phyloP scores from a whole-genome alignment of 2,888 invertebrate species.

The Autographa gamma region DNA sequence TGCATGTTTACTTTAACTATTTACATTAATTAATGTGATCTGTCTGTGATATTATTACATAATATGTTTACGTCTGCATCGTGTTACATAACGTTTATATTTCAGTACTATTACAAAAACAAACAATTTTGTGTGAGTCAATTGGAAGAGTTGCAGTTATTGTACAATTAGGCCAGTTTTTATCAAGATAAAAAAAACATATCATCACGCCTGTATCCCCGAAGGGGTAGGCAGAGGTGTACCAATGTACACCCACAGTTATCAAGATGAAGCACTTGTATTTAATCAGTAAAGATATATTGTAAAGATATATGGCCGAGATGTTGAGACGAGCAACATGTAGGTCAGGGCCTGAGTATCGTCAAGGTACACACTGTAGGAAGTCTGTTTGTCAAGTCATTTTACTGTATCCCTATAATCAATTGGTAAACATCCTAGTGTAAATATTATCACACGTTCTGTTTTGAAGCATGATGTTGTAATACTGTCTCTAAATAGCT shows the following conservation, averaged over 20 bases:
- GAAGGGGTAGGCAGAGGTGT: too few species aligned
- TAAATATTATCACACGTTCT: background rate
- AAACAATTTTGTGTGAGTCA: conserved; percentile 10
- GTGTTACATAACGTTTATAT: conserved; percentile 17
- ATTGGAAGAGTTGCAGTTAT: conserved; percentile 10
- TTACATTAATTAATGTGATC: background rate
- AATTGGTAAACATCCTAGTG: background rate
- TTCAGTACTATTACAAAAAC: conserved; percentile 9
- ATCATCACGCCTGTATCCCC: too few species aligned
- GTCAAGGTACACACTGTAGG: background rate
- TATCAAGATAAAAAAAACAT: conserved; percentile 50
- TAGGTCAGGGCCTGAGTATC: conserved; percentile 70
- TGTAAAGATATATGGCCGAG: conserved; percentile 19
- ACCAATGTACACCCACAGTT: too few species aligned
- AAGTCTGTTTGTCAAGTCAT: background rate
- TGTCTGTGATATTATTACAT: conserved; percentile 17
- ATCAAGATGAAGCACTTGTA: conserved; percentile 45
- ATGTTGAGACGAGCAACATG: conserved; percentile 53
- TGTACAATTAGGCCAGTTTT: conserved; percentile 25
- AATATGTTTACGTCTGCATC: conserved; percentile 28
- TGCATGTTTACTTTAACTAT: background rate
- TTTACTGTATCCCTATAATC: background rate
- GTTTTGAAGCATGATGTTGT: background rate
- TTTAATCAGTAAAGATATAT: conserved; percentile 46
- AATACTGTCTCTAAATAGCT: background rate